Evolutionary conservation across 2,113 vertebrate species (phyloP).

Genomic region (Dolichotis patagonum): DNA sequence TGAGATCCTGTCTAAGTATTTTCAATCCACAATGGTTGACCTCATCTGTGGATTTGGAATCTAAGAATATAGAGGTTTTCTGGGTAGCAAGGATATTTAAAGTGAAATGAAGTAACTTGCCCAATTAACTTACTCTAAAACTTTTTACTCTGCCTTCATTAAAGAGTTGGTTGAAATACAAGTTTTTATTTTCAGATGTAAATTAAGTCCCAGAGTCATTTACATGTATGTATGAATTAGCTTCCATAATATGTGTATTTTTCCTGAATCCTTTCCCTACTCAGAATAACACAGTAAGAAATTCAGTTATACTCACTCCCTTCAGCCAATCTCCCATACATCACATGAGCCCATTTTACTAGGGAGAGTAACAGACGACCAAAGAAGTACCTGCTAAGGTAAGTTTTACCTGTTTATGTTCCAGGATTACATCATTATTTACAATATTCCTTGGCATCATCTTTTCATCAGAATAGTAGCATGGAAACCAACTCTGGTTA

Average conservation of each 20-base stretch:
- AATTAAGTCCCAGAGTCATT: slow-evolving; percentile 26
- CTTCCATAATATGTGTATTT: not conserved
- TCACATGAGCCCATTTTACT: not conserved
- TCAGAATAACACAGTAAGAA: slow-evolving; percentile 7
- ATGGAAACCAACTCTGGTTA: not conserved
- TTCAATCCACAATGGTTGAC: not conserved
- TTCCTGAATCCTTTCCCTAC: not conserved
- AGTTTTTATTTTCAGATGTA: slow-evolving; percentile 51
- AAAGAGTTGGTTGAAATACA: slow-evolving; percentile 49
- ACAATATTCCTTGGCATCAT: not conserved
- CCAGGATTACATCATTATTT: not conserved
- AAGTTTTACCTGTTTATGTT: not conserved
- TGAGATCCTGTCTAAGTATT: not conserved
- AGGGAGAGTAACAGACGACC: not conserved
- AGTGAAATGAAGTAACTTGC: not conserved
- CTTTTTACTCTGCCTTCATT: slow-evolving; percentile 44
- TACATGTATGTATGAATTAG: slow-evolving; percentile 18
- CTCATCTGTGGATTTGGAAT: not conserved
- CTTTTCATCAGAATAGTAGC: not conserved
- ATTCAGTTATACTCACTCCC: not conserved
- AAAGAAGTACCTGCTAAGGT: not conserved
- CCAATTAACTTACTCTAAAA: slow-evolving; percentile 5
- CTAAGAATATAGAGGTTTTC: not conserved
- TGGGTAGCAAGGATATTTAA: not conserved
- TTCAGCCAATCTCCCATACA: not conserved